Percentiles rank a stretch among this genome's conserved stretches.
phyloP scores from a whole-genome alignment of 2,797 vertebrate genomes.

The Crocodylus rhombifer region DNA sequence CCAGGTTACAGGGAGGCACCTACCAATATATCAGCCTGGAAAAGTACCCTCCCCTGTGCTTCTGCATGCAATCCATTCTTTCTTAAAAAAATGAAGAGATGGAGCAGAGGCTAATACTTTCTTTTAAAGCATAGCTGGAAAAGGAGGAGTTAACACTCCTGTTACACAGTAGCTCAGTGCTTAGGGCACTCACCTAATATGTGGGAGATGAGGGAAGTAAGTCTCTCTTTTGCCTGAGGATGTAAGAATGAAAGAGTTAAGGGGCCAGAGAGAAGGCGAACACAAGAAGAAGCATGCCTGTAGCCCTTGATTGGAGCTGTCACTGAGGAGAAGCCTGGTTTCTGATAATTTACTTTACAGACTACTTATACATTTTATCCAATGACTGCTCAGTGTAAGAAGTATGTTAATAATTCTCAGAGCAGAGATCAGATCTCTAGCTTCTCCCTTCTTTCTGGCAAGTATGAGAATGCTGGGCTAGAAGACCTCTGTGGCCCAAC shows the following conservation, averaged over 20 bases:
- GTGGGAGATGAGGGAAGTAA: too few relatives aligned
- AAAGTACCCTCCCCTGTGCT: too few relatives aligned
- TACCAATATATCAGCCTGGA: too few relatives aligned
- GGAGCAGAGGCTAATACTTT: too few relatives aligned
- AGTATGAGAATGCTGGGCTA: background rate
- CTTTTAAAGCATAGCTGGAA: too few relatives aligned
- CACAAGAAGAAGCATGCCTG: background rate
- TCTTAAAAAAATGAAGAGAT: too few relatives aligned
- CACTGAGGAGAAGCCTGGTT: slow-evolving; percentile 10
- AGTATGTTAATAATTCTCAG: background rate
- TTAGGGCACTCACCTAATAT: too few relatives aligned
- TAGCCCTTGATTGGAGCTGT: background rate
- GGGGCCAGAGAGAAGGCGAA: background rate
- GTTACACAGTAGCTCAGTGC: too few relatives aligned
- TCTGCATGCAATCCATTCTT: too few relatives aligned
- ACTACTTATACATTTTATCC: background rate
- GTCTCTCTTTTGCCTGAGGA: too few relatives aligned
- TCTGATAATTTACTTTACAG: slow-evolving; percentile 8
- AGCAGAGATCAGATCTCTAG: background rate
- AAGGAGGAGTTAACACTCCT: too few relatives aligned
- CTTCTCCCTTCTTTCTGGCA: background rate
- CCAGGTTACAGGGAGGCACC: too few relatives aligned
- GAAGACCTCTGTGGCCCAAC: background rate
- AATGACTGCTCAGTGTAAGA: slow-evolving; percentile 10
- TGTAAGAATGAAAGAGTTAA: background rate